Percentiles rank a stretch among this genome's conserved stretches.
phyloP scores from a whole-genome alignment of 2,113 vertebrate species.

The Cheirogaleus medius region DNA sequence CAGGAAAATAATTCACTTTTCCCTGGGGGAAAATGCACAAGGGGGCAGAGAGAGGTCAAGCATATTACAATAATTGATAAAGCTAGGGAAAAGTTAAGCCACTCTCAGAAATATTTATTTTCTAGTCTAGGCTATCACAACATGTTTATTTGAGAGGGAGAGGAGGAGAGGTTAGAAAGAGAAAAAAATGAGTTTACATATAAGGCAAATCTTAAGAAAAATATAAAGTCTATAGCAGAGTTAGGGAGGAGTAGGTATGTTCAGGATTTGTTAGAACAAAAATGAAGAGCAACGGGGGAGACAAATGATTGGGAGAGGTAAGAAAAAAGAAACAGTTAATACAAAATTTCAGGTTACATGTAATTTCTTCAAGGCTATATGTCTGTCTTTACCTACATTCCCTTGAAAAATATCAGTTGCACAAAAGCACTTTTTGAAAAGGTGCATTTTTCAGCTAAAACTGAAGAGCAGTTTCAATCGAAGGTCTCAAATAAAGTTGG shows the following conservation, averaged over 20 bases:
- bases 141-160: not conserved
- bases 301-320: not conserved
- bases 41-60: not conserved
- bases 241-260: not conserved
- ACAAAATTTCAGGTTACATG: not conserved
- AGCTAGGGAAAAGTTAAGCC: not conserved
- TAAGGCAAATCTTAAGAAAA: not conserved
- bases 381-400: not conserved
- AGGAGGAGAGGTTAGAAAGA: not conserved
- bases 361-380: not conserved
- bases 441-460: slow-evolving; percentile 44
- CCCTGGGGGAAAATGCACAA: not conserved
- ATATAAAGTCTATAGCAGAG: not conserved
- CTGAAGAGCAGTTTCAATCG: slow-evolving; percentile 35
- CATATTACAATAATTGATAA: not conserved
- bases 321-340: not conserved
- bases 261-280: not conserved
- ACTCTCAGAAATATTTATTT: not conserved
- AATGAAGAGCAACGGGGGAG: not conserved
- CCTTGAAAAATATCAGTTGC: slow-evolving; percentile 14
- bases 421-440: slow-evolving; percentile 48
- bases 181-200: not conserved
- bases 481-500: not conserved
- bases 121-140: not conserved
- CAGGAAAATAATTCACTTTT: not conserved